A percentile compares a stretch with the other conserved stretches of the same genome.
phyloP scores from a whole-genome alignment of 2,113 vertebrate genomes.

The Terrapene triunguis region DNA sequence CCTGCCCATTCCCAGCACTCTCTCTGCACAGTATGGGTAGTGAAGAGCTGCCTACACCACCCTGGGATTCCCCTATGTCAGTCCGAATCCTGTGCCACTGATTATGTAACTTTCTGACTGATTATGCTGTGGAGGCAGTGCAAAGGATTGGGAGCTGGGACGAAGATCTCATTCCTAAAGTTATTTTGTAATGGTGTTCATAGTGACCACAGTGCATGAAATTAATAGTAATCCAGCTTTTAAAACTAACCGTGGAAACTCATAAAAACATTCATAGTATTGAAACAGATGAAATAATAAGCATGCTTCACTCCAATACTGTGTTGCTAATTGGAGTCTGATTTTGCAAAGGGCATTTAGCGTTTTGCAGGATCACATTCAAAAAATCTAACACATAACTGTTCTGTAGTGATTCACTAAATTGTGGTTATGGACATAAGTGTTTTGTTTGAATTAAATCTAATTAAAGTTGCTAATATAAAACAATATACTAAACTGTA shows the following conservation, averaged over 20 bases:
- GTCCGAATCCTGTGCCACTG: not conserved
- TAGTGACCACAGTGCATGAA: not conserved
- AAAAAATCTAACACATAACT: not conserved
- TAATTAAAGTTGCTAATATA: not conserved
- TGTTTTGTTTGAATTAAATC: not conserved
- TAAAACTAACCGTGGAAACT: accelerated
- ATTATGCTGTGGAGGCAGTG: not conserved
- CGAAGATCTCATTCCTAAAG: not conserved
- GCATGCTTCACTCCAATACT: not conserved
- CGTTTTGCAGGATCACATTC: not conserved
- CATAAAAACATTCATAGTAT: not conserved
- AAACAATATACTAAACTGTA: not conserved
- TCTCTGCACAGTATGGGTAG: not conserved
- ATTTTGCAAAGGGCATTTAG: not conserved
- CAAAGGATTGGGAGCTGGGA: not conserved
- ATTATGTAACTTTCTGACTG: not conserved
- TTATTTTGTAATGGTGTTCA: not conserved
- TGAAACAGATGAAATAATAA: not conserved
- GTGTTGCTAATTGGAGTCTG: not conserved
- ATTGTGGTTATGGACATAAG: not conserved
- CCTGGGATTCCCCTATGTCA: not conserved
- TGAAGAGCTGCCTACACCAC: not conserved
- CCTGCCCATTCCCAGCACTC: not conserved
- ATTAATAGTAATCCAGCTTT: not conserved
- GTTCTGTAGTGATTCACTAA: not conserved